Conservation (phyloP, 1,140 invertebrate species). For the Galendromus occidentalis region DNA sequence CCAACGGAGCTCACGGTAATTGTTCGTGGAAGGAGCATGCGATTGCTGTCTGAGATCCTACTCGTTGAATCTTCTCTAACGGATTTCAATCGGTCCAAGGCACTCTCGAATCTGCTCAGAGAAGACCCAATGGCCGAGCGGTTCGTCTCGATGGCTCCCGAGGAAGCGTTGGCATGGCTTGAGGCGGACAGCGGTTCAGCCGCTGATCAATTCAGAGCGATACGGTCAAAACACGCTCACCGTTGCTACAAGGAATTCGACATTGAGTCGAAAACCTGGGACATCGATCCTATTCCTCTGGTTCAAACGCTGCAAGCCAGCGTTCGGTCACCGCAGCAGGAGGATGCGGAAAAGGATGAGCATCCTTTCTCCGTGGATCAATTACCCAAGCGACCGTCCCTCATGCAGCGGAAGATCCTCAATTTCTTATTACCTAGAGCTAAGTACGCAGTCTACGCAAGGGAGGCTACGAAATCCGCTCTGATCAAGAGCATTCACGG, state of each 20-base stretch:
- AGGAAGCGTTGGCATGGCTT: constrained; percentile 38
- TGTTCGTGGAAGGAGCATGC: background rate
- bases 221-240: constrained; percentile 49
- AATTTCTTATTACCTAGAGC: background rate
- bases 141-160: background rate
- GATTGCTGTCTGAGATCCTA: too few relatives aligned
- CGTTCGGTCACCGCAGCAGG: constrained; percentile 17
- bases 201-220: constrained; percentile 33
- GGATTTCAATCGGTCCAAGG: too few relatives aligned
- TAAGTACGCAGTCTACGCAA: background rate
- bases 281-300: constrained; percentile 37
- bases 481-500: background rate
- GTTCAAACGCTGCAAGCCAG: constrained; percentile 39
- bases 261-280: constrained; percentile 42
- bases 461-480: background rate
- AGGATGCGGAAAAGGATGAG: constrained; percentile 1
- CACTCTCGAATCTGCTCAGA: background rate
- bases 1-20: background rate
- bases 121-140: background rate
- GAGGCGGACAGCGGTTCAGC: constrained; percentile 32
- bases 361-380: background rate
- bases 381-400: background rate
- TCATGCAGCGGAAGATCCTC: background rate
- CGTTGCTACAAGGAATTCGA: constrained; percentile 53
- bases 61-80: too few relatives aligned